These are phyloP conservation scores for Myopa tessellatipennis DNA, from an alignment of 2,888 invertebrate species.

Conservation along the genomic window DNA sequence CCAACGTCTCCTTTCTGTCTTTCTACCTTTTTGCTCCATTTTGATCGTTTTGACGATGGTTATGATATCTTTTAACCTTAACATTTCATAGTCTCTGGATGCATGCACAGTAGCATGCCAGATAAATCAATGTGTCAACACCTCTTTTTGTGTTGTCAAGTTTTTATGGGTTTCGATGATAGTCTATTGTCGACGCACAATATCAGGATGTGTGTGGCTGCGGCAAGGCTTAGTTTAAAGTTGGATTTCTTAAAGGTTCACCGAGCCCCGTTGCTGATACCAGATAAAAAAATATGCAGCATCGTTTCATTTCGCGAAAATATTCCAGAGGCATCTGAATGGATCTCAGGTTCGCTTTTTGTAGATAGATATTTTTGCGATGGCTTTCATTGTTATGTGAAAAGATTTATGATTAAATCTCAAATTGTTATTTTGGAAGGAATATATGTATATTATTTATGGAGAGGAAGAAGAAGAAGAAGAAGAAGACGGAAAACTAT, in stretches of 20 bases:
- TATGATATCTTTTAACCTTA: slow-evolving; percentile 52
- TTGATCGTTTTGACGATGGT: slow-evolving; percentile 52
- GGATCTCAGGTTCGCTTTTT: slow-evolving; percentile 15
- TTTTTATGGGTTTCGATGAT: slow-evolving; percentile 66
- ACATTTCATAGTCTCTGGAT: slow-evolving; percentile 26
- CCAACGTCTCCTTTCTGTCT: not conserved
- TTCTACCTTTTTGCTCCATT: slow-evolving; percentile 27
- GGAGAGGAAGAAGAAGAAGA: not conserved
- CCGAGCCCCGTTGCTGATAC: not conserved
- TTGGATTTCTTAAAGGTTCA: not conserved
- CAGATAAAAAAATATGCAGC: not conserved
- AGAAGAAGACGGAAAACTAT: too few relatives aligned
- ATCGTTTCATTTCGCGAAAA: not conserved
- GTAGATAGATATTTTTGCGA: not conserved
- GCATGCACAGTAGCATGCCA: slow-evolving; percentile 63
- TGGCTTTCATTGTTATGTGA: not conserved
- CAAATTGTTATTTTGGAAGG: slow-evolving; percentile 18
- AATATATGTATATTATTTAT: slow-evolving; percentile 15
- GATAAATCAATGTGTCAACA: slow-evolving; percentile 69
- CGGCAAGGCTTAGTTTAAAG: not conserved
- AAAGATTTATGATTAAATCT: slow-evolving; percentile 31
- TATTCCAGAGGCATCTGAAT: slow-evolving; percentile 10
- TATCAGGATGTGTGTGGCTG: slow-evolving; percentile 31
- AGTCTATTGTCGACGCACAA: slow-evolving; percentile 62
- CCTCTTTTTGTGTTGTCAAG: slow-evolving; percentile 68